Evolutionary conservation across 2,888 invertebrate genomes (phyloP).

Genomic region (Rhingia rostrata): DNA sequence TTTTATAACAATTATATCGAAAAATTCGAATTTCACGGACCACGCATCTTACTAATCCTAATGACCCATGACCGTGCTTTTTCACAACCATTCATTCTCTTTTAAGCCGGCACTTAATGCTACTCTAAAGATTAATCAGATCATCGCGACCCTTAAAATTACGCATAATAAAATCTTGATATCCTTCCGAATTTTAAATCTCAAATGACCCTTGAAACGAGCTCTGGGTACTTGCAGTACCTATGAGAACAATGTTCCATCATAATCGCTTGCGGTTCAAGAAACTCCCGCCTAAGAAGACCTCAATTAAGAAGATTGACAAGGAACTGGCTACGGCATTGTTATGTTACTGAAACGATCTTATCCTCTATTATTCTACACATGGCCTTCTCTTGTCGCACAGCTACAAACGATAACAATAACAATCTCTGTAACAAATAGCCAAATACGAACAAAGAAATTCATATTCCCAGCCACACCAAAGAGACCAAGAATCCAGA

Average conservation of each 20-base stretch:
- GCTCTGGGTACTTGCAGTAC: neutral
- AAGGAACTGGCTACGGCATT: constrained; percentile 40
- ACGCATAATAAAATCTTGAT: too few relatives aligned
- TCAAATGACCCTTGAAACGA: too few relatives aligned
- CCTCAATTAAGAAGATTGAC: constrained; percentile 65
- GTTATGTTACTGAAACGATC: constrained; percentile 40
- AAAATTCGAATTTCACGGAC: too few relatives aligned
- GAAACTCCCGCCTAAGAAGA: constrained; percentile 42
- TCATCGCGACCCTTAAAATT: too few relatives aligned
- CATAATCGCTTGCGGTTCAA: constrained; percentile 60
- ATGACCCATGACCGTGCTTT: too few relatives aligned
- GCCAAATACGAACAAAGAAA: constrained; percentile 14
- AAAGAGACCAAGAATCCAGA: constrained; percentile 4
- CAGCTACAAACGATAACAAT: constrained; percentile 22
- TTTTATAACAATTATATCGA: too few relatives aligned
- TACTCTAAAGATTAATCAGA: too few relatives aligned
- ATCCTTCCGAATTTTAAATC: too few relatives aligned
- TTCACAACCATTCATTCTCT: too few relatives aligned
- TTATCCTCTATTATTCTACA: constrained; percentile 40
- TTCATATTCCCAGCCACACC: neutral
- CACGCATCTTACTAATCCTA: too few relatives aligned
- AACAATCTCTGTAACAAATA: constrained; percentile 45
- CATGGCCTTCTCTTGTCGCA: constrained; percentile 21
- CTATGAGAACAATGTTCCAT: constrained; percentile 13
- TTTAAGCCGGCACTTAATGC: too few relatives aligned